Percentiles rank a stretch among this genome's conserved stretches.
Evolutionary conservation across 2,113 vertebrate species (phyloP).

Genomic region (Abramis brama): DNA sequence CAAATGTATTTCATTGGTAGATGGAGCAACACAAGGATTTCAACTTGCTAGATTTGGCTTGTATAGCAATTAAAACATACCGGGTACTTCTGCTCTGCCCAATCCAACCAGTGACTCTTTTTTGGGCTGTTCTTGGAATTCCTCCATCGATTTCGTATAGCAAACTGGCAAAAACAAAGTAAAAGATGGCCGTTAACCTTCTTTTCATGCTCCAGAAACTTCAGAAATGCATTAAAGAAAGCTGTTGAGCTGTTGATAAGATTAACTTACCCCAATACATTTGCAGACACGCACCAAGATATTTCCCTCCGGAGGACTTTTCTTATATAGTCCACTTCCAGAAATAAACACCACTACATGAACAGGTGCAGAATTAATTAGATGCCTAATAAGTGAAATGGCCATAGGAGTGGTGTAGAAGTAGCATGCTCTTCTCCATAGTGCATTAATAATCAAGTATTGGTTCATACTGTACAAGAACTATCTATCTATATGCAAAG

Average conservation of each 20-base stretch:
- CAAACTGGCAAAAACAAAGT: conserved; percentile 78
- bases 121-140: conserved; percentile 72
- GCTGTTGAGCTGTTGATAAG: neutral
- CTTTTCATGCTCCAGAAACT: neutral
- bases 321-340: conserved; percentile 90
- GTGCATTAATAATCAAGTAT: conserved; percentile 1
- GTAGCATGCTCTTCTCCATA: neutral
- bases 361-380: conserved; percentile 50
- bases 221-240: neutral
- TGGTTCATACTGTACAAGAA: neutral
- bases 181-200: neutral
- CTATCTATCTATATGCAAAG: too few relatives aligned
- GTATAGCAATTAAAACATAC: conserved; percentile 68
- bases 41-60: neutral
- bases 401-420: neutral
- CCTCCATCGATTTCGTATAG: conserved; percentile 84
- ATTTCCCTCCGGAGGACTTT: conserved; percentile 88
- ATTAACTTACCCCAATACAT: conserved; percentile 85
- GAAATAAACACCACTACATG: conserved; percentile 88
- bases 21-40: neutral
- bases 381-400: neutral
- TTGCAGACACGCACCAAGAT: conserved; percentile 85
- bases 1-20: neutral
- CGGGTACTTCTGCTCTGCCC: conserved; percentile 91
- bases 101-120: conserved; percentile 93